Percentiles rank a stretch among this genome's conserved stretches.
Conservation (phyloP, 2,797 vertebrate species). For the Limosa lapponica region DNA sequence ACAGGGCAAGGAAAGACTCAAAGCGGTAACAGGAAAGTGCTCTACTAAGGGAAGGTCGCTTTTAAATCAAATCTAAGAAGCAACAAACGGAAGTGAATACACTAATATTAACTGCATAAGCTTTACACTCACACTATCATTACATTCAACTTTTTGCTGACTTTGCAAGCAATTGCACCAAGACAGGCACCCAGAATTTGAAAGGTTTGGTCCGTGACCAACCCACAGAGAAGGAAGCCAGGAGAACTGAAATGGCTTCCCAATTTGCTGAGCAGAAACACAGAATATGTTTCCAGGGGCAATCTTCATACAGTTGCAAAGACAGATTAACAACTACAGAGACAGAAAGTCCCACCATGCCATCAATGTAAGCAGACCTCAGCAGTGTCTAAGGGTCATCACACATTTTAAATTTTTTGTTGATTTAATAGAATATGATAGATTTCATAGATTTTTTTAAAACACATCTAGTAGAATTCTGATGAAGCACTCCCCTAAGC, state of each 20-base stretch:
- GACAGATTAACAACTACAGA: neutral
- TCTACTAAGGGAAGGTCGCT: neutral
- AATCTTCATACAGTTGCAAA: neutral
- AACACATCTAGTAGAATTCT: neutral
- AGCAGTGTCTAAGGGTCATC: neutral
- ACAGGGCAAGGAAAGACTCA: neutral
- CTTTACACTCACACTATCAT: neutral
- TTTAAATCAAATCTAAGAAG: conserved; percentile 6
- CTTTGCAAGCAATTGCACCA: neutral
- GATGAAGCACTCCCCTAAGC: neutral
- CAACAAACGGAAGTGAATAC: conserved; percentile 10
- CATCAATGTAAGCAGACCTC: neutral
- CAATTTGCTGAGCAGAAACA: neutral
- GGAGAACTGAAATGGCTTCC: neutral
- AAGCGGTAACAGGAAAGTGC: neutral
- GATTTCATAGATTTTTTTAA: neutral
- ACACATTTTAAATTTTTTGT: neutral
- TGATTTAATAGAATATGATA: neutral
- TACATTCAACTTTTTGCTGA: neutral
- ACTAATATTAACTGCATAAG: neutral
- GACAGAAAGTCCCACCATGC: neutral
- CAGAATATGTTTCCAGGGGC: neutral
- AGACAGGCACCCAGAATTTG: neutral
- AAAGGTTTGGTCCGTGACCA: neutral
- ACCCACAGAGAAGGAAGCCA: neutral